These are phyloP conservation scores for Leptinotarsa tumamoca DNA, from an alignment of 2,888 invertebrate genomes.

Conservation along the genomic window DNA sequence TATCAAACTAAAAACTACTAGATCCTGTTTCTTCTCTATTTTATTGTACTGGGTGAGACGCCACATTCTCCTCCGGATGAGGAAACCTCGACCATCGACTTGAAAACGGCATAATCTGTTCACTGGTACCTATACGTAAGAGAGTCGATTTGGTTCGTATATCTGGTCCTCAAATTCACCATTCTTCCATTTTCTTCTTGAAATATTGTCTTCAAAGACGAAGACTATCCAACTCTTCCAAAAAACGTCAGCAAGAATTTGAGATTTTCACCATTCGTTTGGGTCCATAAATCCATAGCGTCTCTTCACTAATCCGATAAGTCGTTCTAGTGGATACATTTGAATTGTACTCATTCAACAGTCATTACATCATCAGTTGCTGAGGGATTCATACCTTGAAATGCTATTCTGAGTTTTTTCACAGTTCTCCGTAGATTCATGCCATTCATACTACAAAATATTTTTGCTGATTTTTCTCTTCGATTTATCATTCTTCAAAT, in stretches of 20 bases:
- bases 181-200: background rate
- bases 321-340: background rate
- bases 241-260: constrained; percentile 29
- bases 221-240: constrained; percentile 41
- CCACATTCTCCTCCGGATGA: background rate
- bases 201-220: background rate
- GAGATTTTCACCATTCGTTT: constrained; percentile 15
- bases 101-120: background rate
- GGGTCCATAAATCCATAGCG: background rate
- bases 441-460: background rate
- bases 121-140: background rate
- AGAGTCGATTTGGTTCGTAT: background rate
- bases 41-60: background rate
- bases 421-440: background rate
- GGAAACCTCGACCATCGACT: background rate
- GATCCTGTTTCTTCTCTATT: too few relatives aligned
- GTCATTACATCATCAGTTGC: too few relatives aligned
- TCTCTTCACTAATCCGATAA: background rate
- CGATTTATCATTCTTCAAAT: constrained; percentile 4
- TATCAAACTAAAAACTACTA: too few relatives aligned
- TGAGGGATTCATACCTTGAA: too few relatives aligned
- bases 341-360: background rate
- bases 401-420: too few relatives aligned
- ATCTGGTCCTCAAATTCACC: constrained; percentile 1
- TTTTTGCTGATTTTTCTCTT: background rate